Percentiles rank a stretch among this genome's conserved stretches.
phyloP scores from a whole-genome alignment of 2,113 vertebrate genomes.

The Aspidoscelis tigris region DNA sequence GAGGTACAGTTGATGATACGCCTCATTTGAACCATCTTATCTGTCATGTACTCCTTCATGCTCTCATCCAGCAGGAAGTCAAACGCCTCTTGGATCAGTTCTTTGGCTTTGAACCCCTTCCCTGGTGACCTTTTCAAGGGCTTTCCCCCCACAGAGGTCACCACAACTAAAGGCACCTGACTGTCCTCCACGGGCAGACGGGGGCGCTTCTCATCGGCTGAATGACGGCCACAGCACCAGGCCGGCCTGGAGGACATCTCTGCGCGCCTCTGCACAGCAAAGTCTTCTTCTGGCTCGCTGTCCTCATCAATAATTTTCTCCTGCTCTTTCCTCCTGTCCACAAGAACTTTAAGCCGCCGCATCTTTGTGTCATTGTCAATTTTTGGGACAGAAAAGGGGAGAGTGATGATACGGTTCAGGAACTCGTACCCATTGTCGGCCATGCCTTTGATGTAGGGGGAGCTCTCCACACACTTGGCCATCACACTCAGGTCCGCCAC shows the following conservation, averaged over 20 bases:
- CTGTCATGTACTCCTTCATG: constrained; percentile 72
- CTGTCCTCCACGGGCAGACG: neutral
- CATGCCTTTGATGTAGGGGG: constrained; percentile 69
- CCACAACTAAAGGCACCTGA: neutral
- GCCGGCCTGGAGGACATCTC: neutral
- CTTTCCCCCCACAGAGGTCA: neutral
- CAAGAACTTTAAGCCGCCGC: constrained; percentile 66
- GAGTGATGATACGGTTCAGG: constrained; percentile 79
- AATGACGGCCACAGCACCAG: neutral
- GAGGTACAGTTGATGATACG: constrained; percentile 79
- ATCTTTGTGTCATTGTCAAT: constrained; percentile 70
- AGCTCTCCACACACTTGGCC: constrained; percentile 77
- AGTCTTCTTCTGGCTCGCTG: neutral
- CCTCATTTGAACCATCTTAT: constrained; percentile 80
- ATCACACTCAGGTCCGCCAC: constrained; percentile 81
- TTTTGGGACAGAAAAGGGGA: constrained; percentile 81
- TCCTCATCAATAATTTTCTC: constrained; percentile 19
- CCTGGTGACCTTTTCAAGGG: neutral
- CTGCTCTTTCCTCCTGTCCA: neutral
- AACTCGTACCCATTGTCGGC: constrained; percentile 73
- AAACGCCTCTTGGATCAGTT: constrained; percentile 32
- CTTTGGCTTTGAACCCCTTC: constrained; percentile 42
- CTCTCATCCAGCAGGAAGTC: constrained; percentile 13
- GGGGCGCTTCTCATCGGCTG: neutral
- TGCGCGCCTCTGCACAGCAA: neutral